Conservation (phyloP, 2,797 vertebrate genomes). For the Chelidonichthys spinosus region DNA sequence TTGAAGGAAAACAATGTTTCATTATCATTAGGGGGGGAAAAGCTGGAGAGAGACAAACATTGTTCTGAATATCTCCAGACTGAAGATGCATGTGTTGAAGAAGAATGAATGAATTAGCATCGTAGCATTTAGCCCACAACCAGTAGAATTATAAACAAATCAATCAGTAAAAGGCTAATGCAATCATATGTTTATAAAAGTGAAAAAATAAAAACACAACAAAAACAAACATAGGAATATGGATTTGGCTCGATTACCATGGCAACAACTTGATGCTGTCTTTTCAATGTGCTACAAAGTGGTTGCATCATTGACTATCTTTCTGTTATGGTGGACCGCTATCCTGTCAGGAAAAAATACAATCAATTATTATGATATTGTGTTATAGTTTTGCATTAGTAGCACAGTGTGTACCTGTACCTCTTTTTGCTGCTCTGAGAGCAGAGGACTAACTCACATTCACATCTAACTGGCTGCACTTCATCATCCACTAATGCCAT, state of each 20-base stretch:
- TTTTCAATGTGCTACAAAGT: background rate
- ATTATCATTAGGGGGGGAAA: background rate
- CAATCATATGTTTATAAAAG: too few relatives aligned
- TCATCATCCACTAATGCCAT: conserved; percentile 80
- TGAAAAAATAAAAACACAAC: too few relatives aligned
- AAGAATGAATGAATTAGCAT: too few relatives aligned
- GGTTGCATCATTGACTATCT: background rate
- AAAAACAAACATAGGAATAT: too few relatives aligned
- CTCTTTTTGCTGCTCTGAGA: conserved; percentile 51
- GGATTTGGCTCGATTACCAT: too few relatives aligned
- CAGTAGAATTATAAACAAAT: too few relatives aligned
- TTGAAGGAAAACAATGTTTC: background rate
- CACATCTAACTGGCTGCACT: conserved; percentile 77
- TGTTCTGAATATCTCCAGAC: too few relatives aligned
- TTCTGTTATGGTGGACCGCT: background rate
- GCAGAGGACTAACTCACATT: conserved; percentile 65
- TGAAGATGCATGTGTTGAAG: too few relatives aligned
- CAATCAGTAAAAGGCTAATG: too few relatives aligned
- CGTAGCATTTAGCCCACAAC: too few relatives aligned
- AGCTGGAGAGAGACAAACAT: background rate
- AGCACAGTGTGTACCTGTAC: conserved; percentile 42
- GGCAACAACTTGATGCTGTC: too few relatives aligned
- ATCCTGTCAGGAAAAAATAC: background rate
- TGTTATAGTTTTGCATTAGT: background rate
- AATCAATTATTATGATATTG: background rate